Evolutionary conservation across 2,888 invertebrate species (phyloP).

Genomic region (Diogma glabrata): DNA sequence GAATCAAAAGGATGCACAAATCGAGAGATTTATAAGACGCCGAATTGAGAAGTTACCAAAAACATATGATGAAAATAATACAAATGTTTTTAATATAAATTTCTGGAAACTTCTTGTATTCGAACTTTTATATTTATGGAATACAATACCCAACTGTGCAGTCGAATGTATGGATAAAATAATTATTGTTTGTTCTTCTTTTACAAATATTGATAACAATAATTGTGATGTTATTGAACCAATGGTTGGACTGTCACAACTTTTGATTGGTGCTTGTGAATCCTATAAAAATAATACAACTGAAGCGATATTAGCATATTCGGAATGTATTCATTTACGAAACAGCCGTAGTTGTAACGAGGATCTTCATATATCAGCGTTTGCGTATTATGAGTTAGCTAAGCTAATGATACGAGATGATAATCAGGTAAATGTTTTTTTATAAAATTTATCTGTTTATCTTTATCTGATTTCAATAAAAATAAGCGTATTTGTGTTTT

Average conservation of each 20-base stretch:
- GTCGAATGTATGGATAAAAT: conserved; percentile 32
- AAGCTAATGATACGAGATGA: conserved; percentile 29
- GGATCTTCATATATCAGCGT: conserved; percentile 49
- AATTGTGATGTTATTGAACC: conserved; percentile 38
- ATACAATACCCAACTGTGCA: conserved; percentile 47
- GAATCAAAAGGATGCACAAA: conserved; percentile 34
- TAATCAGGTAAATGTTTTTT: conserved; percentile 10
- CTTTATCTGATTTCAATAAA: too few species aligned
- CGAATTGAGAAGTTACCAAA: conserved; percentile 29
- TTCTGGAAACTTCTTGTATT: conserved; percentile 48
- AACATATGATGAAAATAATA: conserved; percentile 19
- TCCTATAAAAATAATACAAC: conserved; percentile 34
- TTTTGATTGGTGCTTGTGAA: conserved; percentile 42
- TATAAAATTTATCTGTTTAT: too few species aligned
- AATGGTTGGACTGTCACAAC: conserved; percentile 41
- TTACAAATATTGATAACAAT: neutral
- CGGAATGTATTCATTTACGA: conserved; percentile 30
- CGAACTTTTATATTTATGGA: conserved; percentile 58
- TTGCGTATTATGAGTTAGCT: conserved; percentile 52
- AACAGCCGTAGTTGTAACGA: conserved; percentile 24
- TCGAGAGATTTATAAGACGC: conserved; percentile 34
- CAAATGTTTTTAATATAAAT: conserved; percentile 22
- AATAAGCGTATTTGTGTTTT: too few species aligned
- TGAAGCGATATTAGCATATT: conserved; percentile 30
- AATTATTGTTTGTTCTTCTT: conserved; percentile 33